These are phyloP conservation scores for Camelus dromedarius DNA, from an alignment of 2,113 vertebrate species.

Conservation along the genomic window DNA sequence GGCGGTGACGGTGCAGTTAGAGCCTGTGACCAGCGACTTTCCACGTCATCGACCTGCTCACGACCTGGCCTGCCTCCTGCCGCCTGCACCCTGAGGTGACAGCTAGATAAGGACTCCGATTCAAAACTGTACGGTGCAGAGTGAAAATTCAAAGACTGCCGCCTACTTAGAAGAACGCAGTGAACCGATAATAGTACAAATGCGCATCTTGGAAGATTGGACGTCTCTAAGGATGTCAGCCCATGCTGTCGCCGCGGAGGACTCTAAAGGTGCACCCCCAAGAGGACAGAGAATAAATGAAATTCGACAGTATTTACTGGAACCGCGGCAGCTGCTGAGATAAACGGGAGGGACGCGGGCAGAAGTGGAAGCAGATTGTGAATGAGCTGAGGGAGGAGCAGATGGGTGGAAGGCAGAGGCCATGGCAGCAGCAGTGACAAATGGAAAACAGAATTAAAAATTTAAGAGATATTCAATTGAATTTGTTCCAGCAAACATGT, in stretches of 20 bases:
- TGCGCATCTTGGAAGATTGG: too few species aligned
- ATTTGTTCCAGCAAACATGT: constrained; percentile 23
- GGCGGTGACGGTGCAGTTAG: neutral
- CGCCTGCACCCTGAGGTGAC: neutral
- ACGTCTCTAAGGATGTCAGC: neutral
- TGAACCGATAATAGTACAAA: too few species aligned
- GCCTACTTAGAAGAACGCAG: fast-evolving
- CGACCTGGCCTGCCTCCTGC: neutral
- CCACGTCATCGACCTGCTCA: constrained; percentile 26
- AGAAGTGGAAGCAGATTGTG: neutral
- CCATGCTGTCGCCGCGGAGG: neutral
- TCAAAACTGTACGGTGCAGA: neutral
- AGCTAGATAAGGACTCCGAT: neutral
- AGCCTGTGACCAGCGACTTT: constrained; percentile 32
- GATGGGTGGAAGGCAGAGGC: neutral
- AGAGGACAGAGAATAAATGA: neutral
- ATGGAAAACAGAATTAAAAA: constrained; percentile 54
- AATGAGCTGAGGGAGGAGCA: neutral
- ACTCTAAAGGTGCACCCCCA: neutral
- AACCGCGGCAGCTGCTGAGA: neutral
- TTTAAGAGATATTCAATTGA: neutral
- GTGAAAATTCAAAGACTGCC: neutral
- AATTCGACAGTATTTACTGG: neutral
- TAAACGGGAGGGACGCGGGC: neutral
- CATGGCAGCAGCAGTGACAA: neutral